Conservation (phyloP, 92 coral and sea anemone species). For the Parazoanthus darwini region DNA sequence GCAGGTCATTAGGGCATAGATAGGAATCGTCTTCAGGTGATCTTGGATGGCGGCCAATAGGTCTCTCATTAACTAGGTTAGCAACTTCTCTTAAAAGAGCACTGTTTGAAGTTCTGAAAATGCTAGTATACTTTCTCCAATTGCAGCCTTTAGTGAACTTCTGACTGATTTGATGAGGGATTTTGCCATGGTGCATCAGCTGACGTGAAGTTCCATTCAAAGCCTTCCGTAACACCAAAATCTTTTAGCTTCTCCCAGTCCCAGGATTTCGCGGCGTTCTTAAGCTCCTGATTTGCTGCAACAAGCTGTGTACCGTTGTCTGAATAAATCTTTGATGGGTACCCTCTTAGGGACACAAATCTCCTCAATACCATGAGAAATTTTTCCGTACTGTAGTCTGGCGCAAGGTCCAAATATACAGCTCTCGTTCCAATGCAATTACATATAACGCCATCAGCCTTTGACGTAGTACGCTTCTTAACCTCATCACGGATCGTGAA, state of each 20-base stretch:
- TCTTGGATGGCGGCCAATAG: neutral
- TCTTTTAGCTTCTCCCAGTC: neutral
- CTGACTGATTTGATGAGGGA: neutral
- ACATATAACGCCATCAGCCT: too few relatives aligned
- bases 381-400: too few relatives aligned
- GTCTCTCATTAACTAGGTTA: neutral
- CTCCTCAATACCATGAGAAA: too few relatives aligned
- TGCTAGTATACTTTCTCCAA: neutral
- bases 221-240: neutral
- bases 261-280: neutral
- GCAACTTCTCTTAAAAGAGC: neutral
- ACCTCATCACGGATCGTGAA: too few relatives aligned
- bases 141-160: neutral
- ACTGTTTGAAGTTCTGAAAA: neutral
- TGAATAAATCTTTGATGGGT: too few relatives aligned
- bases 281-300: neutral
- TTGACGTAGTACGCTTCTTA: too few relatives aligned
- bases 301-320: neutral
- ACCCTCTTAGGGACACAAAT: too few relatives aligned
- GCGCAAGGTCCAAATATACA: too few relatives aligned
- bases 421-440: too few relatives aligned
- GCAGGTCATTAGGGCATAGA: too few relatives aligned
- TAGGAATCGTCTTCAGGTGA: neutral
- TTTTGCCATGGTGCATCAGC: neutral
- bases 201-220: neutral